Evolutionary conservation across 1,140 invertebrate species (phyloP), one percentile per base, ranked within the genome.

Genomic region (Papilio polyxenes): DNA sequence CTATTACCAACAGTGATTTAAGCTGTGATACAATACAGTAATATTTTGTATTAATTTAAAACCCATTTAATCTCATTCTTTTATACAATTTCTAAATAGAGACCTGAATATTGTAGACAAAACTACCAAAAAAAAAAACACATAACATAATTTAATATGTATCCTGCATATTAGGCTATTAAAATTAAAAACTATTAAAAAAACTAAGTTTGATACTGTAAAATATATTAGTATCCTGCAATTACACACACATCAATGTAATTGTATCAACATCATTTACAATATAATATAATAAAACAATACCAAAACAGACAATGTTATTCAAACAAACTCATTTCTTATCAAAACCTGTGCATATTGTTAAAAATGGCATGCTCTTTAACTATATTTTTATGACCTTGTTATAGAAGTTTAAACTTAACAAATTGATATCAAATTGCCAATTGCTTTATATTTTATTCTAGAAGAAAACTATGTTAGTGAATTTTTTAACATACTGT

Each of bases 341-440:
- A 72, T 72, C 65, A 72, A 72, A 72, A 72, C 65, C 65, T 37
- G 11, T 40, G 65, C 65, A 72, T 72, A 37, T 69, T 37, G 65
- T 40, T 72, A 72, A 11, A 7, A 72, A 72, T 8, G 62, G 62
- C 23, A 65, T 31, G 1, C 62, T 20, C 31, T 51, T 49, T 49
- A 75, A 48, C 44, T 17, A 51, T 51, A 56, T 77, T 77, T 77
- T 77, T 51, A 77, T 56, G 23, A 77, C 44, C 44, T 77, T 23
- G 75, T 75, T 75, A 75, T 10, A 49, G 17, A 44, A 48, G 15
- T 75, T 20, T 65, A 8, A 48, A 20, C 11, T 13, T 53, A 77
- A 77, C 11, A 11, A 77, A 77, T 77, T 77, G 75, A 53, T 77
- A 72, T 37, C 65, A 72, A 72, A 17, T 56, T 6, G 7, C 23